Evolutionary conservation across 2,797 vertebrate species (phyloP), one percentile per base, ranked within the genome.

Genomic region (Accipiter badius): DNA sequence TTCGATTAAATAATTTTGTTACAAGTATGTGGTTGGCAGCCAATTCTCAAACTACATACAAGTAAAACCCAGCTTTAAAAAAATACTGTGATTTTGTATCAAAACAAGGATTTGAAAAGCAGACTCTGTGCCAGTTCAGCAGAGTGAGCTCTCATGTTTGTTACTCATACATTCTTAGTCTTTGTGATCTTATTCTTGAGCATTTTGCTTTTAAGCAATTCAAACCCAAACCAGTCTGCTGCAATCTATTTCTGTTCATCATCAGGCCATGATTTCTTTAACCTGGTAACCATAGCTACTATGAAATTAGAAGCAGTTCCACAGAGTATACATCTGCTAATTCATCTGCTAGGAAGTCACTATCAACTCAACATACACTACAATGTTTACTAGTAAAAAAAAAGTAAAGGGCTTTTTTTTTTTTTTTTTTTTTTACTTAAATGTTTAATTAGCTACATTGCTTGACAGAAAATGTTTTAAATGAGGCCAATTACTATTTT

Each of bases 271-370:
- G 55, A 71, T 71, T 91, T 74, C 83, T 77, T 82, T 69, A 89
- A 96, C 90, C 81, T 92, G 85, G 85, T 92, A 96, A 90, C 79
- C 82, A 95, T 74, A 87, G 87, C 78, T 93, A 93, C 91, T 19
- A 26, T n/a, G 52, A 42, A 79, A 94, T 94, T 88, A 77, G 18
- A 90, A 50, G 72, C 70, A 94, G n/a, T 52, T 82, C 55, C 66
- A 79, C 44, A 73, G 78, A 89, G 81, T 15, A 84, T 40, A 55
- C 44, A 81, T 78, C 72, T 93, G 76, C 61, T 89, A 85, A 73
- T 61, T 92, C 78, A 74, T 50, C 46, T 62, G 22, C 57, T 50
- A 55, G 46, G 35, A 81, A 90, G 47, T 29, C 89, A 90, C 46
- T n/a, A 66, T 33, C 78, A 81, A 59, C 57, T 84, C 46, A 88